These are phyloP conservation scores for Thecocarcelia acutangulata DNA, from an alignment of 2,888 invertebrate genomes.

Conservation along the genomic window DNA sequence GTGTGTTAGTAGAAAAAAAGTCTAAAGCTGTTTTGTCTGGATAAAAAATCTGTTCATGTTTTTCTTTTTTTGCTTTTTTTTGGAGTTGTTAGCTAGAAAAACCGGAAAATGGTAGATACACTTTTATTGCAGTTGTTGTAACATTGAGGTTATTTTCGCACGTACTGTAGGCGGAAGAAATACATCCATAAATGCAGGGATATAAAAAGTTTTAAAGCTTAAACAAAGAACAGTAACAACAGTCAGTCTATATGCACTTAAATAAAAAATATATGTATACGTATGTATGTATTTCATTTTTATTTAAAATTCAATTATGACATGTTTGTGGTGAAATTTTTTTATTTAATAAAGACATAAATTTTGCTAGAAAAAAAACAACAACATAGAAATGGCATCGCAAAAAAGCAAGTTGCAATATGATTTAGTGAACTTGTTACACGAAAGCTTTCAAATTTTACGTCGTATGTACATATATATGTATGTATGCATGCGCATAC, in stretches of 20 bases:
- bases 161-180: slow-evolving; percentile 68
- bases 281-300: not conserved
- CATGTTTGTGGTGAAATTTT: slow-evolving; percentile 52
- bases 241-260: not conserved
- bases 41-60: slow-evolving; percentile 33
- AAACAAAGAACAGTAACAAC: slow-evolving; percentile 24
- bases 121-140: slow-evolving; percentile 58
- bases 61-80: slow-evolving; percentile 13
- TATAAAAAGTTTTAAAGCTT: slow-evolving; percentile 45
- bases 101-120: slow-evolving; percentile 66
- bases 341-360: slow-evolving; percentile 1
- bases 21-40: slow-evolving; percentile 52
- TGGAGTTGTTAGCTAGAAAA: slow-evolving; percentile 58
- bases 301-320: slow-evolving; percentile 64
- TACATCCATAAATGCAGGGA: slow-evolving; percentile 45
- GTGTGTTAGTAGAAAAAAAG: slow-evolving; percentile 10
- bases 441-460: slow-evolving; percentile 32
- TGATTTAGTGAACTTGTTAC: slow-evolving; percentile 40
- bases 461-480: too few relatives aligned
- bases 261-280: not conserved
- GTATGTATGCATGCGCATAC: too few relatives aligned
- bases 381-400: slow-evolving; percentile 1
- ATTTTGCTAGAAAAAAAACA: not conserved
- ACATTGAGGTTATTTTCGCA: slow-evolving; percentile 65
- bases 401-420: slow-evolving; percentile 15